Conservation (phyloP, 2,888 invertebrate species). For the Zaprionus bogoriensis region DNA sequence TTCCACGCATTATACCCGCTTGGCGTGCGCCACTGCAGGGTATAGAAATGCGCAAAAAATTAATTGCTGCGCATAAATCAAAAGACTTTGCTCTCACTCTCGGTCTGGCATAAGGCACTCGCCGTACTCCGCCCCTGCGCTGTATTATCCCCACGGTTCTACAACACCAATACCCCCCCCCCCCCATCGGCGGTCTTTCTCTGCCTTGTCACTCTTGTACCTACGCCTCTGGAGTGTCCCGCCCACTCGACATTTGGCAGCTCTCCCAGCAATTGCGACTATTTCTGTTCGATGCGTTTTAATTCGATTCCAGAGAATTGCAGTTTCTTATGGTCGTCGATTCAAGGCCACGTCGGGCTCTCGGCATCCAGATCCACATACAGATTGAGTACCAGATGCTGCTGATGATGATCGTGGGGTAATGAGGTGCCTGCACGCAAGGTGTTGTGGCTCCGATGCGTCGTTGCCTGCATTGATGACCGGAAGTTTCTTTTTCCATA, state of each 20-base stretch:
- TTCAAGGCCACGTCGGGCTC: background rate
- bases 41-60: conserved; percentile 75
- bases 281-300: conserved; percentile 53
- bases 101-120: conserved; percentile 14
- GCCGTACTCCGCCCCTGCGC: background rate
- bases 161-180: background rate
- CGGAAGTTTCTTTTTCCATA: conserved; percentile 53
- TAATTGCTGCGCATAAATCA: conserved; percentile 80
- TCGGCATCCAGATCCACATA: background rate
- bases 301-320: conserved; percentile 11
- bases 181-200: background rate
- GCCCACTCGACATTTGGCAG: conserved; percentile 17
- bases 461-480: conserved; percentile 37
- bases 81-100: conserved; percentile 70
- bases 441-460: background rate
- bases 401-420: background rate
- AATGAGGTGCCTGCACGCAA: background rate
- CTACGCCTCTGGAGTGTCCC: background rate
- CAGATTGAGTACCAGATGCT: background rate
- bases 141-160: background rate
- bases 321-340: background rate
- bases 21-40: background rate
- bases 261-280: conserved; percentile 38
- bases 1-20: conserved; percentile 10
- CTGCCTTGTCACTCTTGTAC: too few relatives aligned